These are phyloP conservation scores for Colletes gigas DNA, from an alignment of 1,140 invertebrate genomes.

Conservation along the genomic window DNA sequence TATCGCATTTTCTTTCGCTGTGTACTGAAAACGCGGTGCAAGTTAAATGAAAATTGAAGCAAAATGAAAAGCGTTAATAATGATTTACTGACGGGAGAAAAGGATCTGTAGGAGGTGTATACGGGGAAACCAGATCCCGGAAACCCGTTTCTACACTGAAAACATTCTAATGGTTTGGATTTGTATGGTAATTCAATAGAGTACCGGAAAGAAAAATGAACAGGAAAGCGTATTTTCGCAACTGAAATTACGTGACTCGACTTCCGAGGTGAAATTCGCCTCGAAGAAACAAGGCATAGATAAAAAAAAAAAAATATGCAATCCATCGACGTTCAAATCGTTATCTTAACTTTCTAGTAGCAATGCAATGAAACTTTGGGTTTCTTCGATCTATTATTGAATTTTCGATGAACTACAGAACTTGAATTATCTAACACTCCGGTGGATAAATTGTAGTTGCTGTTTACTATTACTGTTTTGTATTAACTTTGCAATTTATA, in stretches of 20 bases:
- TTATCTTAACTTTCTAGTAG: too few species aligned
- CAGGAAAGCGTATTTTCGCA: neutral
- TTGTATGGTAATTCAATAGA: neutral
- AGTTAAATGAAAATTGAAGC: slow-evolving; percentile 20
- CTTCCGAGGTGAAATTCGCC: neutral
- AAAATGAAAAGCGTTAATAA: slow-evolving; percentile 22
- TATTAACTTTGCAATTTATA: too few species aligned
- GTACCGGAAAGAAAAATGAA: neutral
- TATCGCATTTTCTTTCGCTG: neutral
- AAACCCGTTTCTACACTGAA: neutral
- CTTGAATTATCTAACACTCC: too few species aligned
- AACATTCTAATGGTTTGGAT: neutral
- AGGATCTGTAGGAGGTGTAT: slow-evolving; percentile 14
- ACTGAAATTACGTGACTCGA: neutral
- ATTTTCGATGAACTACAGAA: too few species aligned
- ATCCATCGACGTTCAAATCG: too few species aligned
- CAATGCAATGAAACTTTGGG: too few species aligned
- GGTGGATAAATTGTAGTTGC: too few species aligned
- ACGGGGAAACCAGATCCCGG: neutral
- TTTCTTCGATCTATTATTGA: too few species aligned
- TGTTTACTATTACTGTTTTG: too few species aligned
- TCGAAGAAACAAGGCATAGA: neutral
- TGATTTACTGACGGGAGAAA: slow-evolving; percentile 10
- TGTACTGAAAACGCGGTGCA: neutral
- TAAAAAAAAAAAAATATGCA: too few species aligned